phyloP scores from a whole-genome alignment of 1,140 invertebrate genomes.

The Procambarus clarkii region DNA sequence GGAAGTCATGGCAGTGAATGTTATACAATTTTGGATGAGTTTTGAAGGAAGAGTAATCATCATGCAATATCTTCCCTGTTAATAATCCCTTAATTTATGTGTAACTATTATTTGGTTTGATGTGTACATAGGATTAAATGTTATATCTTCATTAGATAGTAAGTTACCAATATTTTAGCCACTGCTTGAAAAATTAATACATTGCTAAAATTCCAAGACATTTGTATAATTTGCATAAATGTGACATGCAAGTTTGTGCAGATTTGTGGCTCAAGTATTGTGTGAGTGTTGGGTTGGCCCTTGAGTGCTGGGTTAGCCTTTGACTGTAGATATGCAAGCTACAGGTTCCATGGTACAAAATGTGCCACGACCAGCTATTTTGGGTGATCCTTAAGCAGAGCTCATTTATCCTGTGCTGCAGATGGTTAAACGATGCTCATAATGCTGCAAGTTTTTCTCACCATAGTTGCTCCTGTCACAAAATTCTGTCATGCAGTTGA shows the following conservation, averaged over 20 bases:
- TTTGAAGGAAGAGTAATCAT: not conserved
- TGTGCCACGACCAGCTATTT: not conserved
- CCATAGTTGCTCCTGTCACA: not conserved
- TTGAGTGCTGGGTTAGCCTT: not conserved
- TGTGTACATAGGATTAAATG: not conserved
- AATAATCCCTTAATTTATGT: not conserved
- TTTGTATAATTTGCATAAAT: no score
- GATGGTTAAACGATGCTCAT: not conserved
- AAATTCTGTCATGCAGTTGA: not conserved
- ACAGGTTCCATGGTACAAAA: constrained; percentile 4
- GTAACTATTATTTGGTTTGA: not conserved
- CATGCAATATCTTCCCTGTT: not conserved
- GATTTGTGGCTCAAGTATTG: not conserved
- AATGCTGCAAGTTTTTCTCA: not conserved
- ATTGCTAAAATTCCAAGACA: no score
- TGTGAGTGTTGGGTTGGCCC: not conserved
- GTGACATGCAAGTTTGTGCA: not conserved
- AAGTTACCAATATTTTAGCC: not conserved
- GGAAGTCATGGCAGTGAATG: not conserved
- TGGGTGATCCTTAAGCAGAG: not conserved
- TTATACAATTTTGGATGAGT: not conserved
- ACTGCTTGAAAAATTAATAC: not conserved
- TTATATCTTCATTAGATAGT: not conserved
- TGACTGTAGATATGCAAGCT: constrained; percentile 3
- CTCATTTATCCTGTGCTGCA: not conserved